Conservation (phyloP, 2,113 vertebrate species). For the Spilogale gracilis region DNA sequence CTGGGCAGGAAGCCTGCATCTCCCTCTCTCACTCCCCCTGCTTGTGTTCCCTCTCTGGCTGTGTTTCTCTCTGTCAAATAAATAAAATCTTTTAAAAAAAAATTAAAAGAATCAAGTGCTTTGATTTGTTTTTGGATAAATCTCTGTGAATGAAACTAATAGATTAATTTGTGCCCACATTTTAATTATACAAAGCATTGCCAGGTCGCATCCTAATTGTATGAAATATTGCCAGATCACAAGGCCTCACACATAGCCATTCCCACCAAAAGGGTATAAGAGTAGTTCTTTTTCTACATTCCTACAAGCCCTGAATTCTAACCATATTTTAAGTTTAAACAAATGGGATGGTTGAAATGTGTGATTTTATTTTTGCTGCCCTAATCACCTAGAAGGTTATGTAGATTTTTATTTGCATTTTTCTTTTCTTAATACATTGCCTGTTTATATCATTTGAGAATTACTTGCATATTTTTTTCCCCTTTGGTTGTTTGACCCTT, state of each 20-base stretch:
- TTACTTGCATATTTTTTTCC: slow-evolving; percentile 25
- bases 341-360: not conserved
- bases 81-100: no score
- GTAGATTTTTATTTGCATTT: slow-evolving; percentile 23
- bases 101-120: not conserved
- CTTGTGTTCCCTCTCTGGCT: no score
- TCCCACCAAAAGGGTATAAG: not conserved
- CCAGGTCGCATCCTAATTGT: not conserved
- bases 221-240: not conserved
- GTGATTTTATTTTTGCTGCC: not conserved
- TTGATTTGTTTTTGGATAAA: slow-evolving; percentile 8
- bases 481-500: slow-evolving; percentile 22
- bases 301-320: not conserved
- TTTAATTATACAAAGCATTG: not conserved
- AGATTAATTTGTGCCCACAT: not conserved
- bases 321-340: slow-evolving; percentile 26
- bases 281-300: not conserved
- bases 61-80: no score
- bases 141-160: not conserved
- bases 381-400: not conserved
- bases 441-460: not conserved
- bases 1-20: no score
- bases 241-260: not conserved
- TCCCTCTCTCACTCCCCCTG: no score
- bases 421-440: not conserved